Evolutionary conservation across 2,888 invertebrate species (phyloP), one percentile per base, ranked within the genome.

Genomic region (Psylliodes chrysocephalus): DNA sequence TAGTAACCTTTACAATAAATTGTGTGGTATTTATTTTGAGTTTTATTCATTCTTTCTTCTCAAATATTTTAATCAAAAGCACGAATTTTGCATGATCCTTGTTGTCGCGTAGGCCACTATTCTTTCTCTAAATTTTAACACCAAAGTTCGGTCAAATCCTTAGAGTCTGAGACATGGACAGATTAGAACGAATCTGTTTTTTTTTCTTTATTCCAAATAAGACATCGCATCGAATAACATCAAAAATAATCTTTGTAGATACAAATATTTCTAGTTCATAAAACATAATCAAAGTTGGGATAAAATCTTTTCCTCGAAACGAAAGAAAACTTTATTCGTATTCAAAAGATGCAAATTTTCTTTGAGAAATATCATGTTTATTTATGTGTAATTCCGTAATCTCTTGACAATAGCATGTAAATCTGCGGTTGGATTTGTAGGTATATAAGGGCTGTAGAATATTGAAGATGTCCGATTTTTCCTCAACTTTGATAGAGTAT

Each of bases 291-390:
- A 22, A 56, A 56, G 25, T 22, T 14, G 6, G 28, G 12, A n/a
- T 7, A 42, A 42, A 42, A 56, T 56, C n/a, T n/a, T n/a, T 7
- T 12, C 14, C 14, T 38, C 3, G 8, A 56, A 56, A 56, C 3
- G 8, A 56, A 56, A 56, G 44, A 25, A 56, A 44, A 54, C 40
- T 18, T 30, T 19, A 53, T 60, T 51, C 35, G 12, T 60, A 60
- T 60, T 60, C 60, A 46, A 60, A 46, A 60, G 42, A 60, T 60
- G 60, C 60, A 60, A 60, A 60, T 60, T 17, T 44, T 10, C 28
- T 15, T 30, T 44, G 53, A 53, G 22, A 40, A 38, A 18, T 40
- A 52, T 49, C 59, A 51, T 28, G 46, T 60, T 60, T 60, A 60
- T 53, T 60, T 60, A 46, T 53, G 53, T 15, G 38, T 44, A 46